These are phyloP conservation scores for Oscheius sp. DNA, from an alignment of 2,888 invertebrate species.

Conservation along the genomic window DNA sequence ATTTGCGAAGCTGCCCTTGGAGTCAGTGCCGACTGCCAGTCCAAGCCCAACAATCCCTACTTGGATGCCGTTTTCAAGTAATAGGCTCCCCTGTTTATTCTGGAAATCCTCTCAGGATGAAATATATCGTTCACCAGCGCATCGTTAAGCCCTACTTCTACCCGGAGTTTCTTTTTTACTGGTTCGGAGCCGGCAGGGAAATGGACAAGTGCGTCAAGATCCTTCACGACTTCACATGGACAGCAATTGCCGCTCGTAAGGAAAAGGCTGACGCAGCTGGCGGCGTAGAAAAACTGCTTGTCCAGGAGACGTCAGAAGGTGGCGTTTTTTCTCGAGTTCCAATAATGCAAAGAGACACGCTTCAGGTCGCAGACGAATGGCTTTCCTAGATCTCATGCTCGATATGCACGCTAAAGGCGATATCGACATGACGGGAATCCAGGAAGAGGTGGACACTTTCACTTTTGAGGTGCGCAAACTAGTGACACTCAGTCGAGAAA, in stretches of 20 bases:
- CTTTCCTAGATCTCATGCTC: slow-evolving; percentile 75
- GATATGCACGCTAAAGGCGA: slow-evolving; percentile 72
- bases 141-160: slow-evolving; percentile 75
- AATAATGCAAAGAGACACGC: neutral
- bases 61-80: slow-evolving; percentile 70
- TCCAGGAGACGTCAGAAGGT: slow-evolving; percentile 57
- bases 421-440: slow-evolving; percentile 68
- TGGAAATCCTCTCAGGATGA: slow-evolving; percentile 57
- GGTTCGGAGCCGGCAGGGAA: slow-evolving; percentile 74
- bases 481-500: neutral
- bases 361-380: slow-evolving; percentile 66
- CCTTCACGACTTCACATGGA: slow-evolving; percentile 76
- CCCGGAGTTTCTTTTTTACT: slow-evolving; percentile 75
- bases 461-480: slow-evolving; percentile 66
- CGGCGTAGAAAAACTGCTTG: slow-evolving; percentile 58
- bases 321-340: neutral
- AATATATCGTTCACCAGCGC: slow-evolving; percentile 71
- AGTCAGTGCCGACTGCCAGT: slow-evolving; percentile 69
- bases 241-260: slow-evolving; percentile 59
- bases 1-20: slow-evolving; percentile 75
- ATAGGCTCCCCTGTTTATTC: neutral
- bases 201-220: slow-evolving; percentile 74
- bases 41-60: slow-evolving; percentile 65
- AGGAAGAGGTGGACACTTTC: slow-evolving; percentile 73
- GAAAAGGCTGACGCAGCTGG: slow-evolving; percentile 62